Conservation (phyloP, 2,797 vertebrate species). For the Australoheros facetus region DNA sequence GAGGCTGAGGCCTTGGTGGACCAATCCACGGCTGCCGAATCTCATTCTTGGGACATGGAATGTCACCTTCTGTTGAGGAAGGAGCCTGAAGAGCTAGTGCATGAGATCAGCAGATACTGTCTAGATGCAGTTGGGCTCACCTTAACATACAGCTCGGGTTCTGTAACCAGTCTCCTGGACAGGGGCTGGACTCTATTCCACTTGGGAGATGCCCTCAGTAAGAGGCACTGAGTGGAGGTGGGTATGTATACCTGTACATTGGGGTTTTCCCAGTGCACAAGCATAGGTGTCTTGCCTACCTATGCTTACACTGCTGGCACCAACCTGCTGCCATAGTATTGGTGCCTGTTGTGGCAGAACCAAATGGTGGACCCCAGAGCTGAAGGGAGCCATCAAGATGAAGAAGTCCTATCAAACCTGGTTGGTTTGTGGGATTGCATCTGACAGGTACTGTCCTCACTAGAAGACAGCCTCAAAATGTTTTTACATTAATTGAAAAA, state of each 20-base stretch:
- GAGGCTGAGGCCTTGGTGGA: not conserved
- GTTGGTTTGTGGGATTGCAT: not conserved
- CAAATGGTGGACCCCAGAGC: fast-evolving
- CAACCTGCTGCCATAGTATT: not conserved
- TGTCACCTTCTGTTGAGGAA: not conserved
- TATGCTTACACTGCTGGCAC: fast-evolving
- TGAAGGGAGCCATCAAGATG: not conserved
- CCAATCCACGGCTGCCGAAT: not conserved
- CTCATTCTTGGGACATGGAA: not conserved
- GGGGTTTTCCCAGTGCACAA: fast-evolving
- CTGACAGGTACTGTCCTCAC: no score
- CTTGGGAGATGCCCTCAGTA: not conserved
- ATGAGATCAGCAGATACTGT: not conserved
- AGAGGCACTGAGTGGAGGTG: fast-evolving
- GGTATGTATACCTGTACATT: not conserved
- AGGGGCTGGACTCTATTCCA: not conserved
- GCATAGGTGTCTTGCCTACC: not conserved
- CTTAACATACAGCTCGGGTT: not conserved
- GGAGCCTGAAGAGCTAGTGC: not conserved
- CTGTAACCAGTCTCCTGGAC: not conserved
- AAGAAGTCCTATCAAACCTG: not conserved
- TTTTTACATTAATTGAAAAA: not conserved
- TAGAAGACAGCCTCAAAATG: no score
- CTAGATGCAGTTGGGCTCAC: not conserved
- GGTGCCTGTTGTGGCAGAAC: not conserved